Evolutionary conservation across 2,113 vertebrate genomes (phyloP), one percentile per base, ranked within the genome.

Genomic region (Catharus minimus): DNA sequence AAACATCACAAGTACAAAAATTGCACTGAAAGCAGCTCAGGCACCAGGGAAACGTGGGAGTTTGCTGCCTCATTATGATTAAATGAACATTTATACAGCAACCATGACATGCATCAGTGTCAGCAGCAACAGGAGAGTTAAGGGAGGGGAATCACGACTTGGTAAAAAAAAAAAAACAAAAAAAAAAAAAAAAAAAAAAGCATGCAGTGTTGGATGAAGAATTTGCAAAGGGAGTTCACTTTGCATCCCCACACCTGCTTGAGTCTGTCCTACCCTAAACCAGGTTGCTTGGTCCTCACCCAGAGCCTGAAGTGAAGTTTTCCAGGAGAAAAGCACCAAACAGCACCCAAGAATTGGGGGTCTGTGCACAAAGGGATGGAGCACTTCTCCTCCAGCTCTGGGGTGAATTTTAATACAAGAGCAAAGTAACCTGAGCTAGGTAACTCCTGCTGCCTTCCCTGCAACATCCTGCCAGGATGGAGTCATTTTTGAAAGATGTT

Each of bases 301-400:
- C 57, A 57, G 46, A 91, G 38, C 23, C 67, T 46, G 28, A 26
- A 38, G 8, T 72, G 26, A n/a, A 21, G n/a, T 38, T 94, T 73
- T n/a, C 24, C 53, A 50, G 28, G 24, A 33, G 33, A 36, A 86
- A 86, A 68, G 17, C 36, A 64, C 8, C 43, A 68, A 12, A 9
- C 0, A 2, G 39, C 67, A 24, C 39, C 2, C 17, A 39, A 36
- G 44, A 16, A 17, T 3, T 7, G 33, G 55, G 21, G 13, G 20
- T 22, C 58, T 46, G 30, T 68, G 39, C 60, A 43, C n/a, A 6
- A 27, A 16, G 44, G 33, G 33, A 39, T 27, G 41, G 8, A 30
- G 19, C 6, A 4, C 17, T 22, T 30, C 14, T 15, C 46, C 43
- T 56, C 28, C 65, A 39, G 22, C 4, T 52, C 36, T 33, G 38